Conservation (phyloP, 2,113 vertebrate species). For the Ondatra zibethicus region DNA sequence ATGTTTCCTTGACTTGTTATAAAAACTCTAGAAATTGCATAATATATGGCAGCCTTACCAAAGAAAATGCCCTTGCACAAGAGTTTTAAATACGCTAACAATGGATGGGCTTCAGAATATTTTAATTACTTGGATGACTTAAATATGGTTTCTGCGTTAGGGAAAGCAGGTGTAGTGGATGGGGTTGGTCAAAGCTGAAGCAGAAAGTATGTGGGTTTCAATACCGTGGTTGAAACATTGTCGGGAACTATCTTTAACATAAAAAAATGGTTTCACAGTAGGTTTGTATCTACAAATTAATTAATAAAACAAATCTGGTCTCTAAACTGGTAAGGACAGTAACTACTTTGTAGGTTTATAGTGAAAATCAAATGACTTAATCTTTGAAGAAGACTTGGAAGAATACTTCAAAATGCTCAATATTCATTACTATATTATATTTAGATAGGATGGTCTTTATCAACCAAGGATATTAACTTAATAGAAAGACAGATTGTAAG, state of each 20-base stretch:
- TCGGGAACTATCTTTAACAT: not conserved
- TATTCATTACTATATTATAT: not conserved
- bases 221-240: not conserved
- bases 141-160: not conserved
- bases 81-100: conserved; percentile 11
- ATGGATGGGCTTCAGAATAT: conserved; percentile 39
- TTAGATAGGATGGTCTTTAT: not conserved
- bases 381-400: not conserved
- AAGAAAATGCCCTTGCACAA: not conserved
- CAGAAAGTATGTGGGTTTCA: not conserved
- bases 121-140: conserved; percentile 36
- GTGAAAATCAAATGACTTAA: conserved; percentile 26
- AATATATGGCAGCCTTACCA: not conserved
- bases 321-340: not conserved
- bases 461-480: not conserved
- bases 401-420: not conserved
- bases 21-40: conserved; percentile 55
- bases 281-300: not conserved
- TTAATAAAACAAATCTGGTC: conserved; percentile 35
- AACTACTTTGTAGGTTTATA: not conserved
- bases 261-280: not conserved
- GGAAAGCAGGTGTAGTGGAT: not conserved
- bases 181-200: not conserved
- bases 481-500: not conserved
- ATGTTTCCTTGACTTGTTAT: conserved; percentile 80